Conservation (phyloP, 2,797 vertebrate species). For the Pantherophis vulpinus region DNA sequence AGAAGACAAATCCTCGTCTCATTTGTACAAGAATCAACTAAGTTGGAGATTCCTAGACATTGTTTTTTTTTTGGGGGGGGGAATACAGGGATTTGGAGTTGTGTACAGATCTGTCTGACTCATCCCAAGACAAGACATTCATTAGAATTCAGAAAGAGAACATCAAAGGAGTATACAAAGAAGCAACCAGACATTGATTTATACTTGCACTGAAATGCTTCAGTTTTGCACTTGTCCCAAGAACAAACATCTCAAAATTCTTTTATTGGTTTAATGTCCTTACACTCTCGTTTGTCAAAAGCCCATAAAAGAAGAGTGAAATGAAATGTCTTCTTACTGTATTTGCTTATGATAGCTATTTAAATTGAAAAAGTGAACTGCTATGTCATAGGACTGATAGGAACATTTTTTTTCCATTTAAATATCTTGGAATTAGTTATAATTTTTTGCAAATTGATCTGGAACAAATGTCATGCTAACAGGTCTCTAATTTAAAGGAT, state of each 20-base stretch:
- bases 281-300: background rate
- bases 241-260: background rate
- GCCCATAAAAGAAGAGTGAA: background rate
- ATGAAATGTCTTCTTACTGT: too few relatives aligned
- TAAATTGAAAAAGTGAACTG: background rate
- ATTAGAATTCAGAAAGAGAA: background rate
- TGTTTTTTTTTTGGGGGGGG: background rate
- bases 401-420: background rate
- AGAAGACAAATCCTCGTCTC: slow-evolving; percentile 26
- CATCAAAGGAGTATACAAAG: background rate
- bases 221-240: background rate
- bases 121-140: background rate
- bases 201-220: background rate
- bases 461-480: background rate
- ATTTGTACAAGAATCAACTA: slow-evolving; percentile 16
- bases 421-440: background rate
- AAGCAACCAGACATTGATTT: background rate
- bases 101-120: background rate
- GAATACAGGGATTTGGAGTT: background rate
- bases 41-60: background rate
- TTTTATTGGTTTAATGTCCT: background rate
- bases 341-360: background rate
- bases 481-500: background rate
- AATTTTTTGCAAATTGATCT: background rate
- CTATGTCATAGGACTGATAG: background rate